A percentile compares a stretch with the other conserved stretches of the same genome.
phyloP scores from a whole-genome alignment of 2,113 vertebrate species.

The Epinephelus cyanopodus region DNA sequence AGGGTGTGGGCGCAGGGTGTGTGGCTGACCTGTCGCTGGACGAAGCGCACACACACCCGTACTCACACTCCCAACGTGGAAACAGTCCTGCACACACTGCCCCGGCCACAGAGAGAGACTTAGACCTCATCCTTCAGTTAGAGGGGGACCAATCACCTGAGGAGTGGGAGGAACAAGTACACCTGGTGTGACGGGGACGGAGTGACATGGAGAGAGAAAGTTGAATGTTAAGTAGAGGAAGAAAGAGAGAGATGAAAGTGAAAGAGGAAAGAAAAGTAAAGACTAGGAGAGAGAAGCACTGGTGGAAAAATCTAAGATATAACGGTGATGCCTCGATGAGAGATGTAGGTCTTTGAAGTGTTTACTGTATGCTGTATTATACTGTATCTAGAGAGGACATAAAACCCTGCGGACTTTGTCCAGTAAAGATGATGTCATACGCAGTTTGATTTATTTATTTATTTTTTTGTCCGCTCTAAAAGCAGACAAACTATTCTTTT shows the following conservation, averaged over 20 bases:
- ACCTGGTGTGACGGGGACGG: constrained; percentile 73
- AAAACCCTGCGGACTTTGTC: constrained; percentile 54
- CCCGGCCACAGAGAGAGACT: constrained; percentile 54
- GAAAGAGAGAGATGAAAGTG: background rate
- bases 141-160: constrained; percentile 68
- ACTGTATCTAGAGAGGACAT: constrained; percentile 69
- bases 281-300: constrained; percentile 2
- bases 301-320: background rate
- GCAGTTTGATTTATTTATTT: constrained; percentile 28
- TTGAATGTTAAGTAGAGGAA: constrained; percentile 4
- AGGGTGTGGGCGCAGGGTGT: constrained; percentile 50
- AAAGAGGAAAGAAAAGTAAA: background rate
- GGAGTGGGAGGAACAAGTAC: constrained; percentile 80
- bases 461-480: constrained; percentile 54
- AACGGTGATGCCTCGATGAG: constrained; percentile 15
- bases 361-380: constrained; percentile 71
- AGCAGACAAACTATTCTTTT: constrained; percentile 59
- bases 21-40: constrained; percentile 76
- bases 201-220: constrained; percentile 3
- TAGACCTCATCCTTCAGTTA: constrained; percentile 57
- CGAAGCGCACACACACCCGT: constrained; percentile 67
- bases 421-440: constrained; percentile 76
- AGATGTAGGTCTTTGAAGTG: constrained; percentile 31
- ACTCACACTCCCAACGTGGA: constrained; percentile 43
- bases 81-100: constrained; percentile 60